Evolutionary conservation across 2,888 invertebrate species (phyloP).

Genomic region (Eupithecia vulgata): DNA sequence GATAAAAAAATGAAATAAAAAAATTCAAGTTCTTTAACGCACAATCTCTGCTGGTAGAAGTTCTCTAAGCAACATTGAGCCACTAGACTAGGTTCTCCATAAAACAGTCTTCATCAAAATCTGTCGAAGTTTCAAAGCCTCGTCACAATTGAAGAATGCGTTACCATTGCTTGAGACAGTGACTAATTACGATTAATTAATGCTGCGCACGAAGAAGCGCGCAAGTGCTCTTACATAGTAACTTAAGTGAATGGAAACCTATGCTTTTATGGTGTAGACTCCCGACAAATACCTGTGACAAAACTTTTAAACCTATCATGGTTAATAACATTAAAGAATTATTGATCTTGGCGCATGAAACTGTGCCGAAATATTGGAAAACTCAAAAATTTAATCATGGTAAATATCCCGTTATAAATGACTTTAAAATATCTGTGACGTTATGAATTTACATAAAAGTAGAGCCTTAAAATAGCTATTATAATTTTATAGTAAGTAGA

Average conservation of each 20-base stretch:
- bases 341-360: too few relatives aligned
- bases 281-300: background rate
- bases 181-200: slow-evolving; percentile 34
- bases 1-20: too few relatives aligned
- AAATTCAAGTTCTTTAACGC: too few relatives aligned
- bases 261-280: slow-evolving; percentile 8
- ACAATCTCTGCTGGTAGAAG: too few relatives aligned
- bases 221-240: slow-evolving; percentile 11
- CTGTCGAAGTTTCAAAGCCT: background rate
- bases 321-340: too few relatives aligned
- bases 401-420: too few relatives aligned
- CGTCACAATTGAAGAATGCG: slow-evolving; percentile 30
- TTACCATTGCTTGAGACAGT: slow-evolving; percentile 31
- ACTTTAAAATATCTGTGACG: background rate
- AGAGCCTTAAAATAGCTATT: background rate
- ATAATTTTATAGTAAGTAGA: background rate
- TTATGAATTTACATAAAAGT: background rate
- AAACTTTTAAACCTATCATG: too few relatives aligned
- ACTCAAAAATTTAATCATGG: too few relatives aligned
- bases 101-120: background rate
- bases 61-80: background rate
- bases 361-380: too few relatives aligned
- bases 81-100: background rate
- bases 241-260: slow-evolving; percentile 11
- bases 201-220: slow-evolving; percentile 24